Percentiles rank a stretch among this genome's conserved stretches.
Evolutionary conservation across 2,797 vertebrate genomes (phyloP).

Genomic region (Smutsia temminckii): DNA sequence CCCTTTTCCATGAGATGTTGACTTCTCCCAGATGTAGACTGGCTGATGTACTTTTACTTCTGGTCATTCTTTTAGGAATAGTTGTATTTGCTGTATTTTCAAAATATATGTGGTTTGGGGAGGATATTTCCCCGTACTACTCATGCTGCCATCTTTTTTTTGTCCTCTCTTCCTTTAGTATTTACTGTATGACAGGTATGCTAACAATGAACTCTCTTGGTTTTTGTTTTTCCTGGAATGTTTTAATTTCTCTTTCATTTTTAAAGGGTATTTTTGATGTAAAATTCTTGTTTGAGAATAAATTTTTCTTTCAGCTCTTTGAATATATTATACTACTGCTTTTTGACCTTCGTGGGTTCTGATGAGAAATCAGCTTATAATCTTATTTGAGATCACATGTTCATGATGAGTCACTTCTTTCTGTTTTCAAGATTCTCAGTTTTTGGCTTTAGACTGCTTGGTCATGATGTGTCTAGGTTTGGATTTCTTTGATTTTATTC

Average conservation of each 20-base stretch:
- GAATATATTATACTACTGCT: not conserved
- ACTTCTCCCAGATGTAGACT: no score
- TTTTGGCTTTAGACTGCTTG: not conserved
- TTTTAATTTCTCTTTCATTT: not conserved
- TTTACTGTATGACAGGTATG: not conserved
- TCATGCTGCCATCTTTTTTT: no score
- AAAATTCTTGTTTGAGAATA: not conserved
- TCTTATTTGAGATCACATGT: not conserved
- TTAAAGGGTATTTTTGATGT: not conserved
- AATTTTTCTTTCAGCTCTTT: not conserved
- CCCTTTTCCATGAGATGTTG: no score
- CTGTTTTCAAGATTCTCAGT: not conserved
- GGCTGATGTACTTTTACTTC: no score
- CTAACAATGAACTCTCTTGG: not conserved
- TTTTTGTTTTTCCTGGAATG: not conserved
- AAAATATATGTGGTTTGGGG: no score
- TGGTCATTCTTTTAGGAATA: no score
- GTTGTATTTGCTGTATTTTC: no score
- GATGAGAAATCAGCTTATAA: not conserved
- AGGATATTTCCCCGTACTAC: no score
- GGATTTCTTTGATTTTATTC: not conserved
- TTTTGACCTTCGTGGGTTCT: not conserved
- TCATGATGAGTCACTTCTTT: not conserved
- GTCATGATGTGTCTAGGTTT: not conserved
- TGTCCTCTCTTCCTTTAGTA: no score